phyloP scores from a whole-genome alignment of 2,113 vertebrate species.

The Ranitomeya imitator region DNA sequence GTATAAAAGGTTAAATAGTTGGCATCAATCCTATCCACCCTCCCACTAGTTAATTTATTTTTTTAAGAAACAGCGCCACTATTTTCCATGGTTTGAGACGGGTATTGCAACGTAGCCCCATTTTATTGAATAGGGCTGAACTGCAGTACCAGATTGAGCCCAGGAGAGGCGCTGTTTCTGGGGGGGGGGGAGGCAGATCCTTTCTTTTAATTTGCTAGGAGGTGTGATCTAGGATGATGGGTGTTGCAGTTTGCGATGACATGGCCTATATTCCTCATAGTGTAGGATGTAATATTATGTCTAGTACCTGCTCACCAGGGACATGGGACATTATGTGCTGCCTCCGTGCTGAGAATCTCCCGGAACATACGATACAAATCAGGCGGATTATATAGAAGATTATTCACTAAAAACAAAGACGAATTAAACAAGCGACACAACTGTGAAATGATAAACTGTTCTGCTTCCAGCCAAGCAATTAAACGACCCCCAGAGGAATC shows the following conservation, averaged over 20 bases:
- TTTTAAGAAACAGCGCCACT: background rate
- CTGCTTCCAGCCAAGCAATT: conserved; percentile 21
- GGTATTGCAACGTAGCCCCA: background rate
- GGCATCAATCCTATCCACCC: too few relatives aligned
- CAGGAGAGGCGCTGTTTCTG: background rate
- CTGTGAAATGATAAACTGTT: conserved; percentile 13
- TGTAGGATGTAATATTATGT: background rate
- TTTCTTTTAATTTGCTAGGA: background rate
- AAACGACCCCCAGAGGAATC: conserved; percentile 18
- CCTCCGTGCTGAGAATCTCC: background rate
- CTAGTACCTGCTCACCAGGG: background rate
- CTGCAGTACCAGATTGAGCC: background rate
- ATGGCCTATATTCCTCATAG: background rate
- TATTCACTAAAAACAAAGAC: background rate
- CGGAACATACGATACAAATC: background rate
- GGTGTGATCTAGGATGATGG: background rate
- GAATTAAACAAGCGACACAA: background rate
- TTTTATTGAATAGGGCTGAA: background rate
- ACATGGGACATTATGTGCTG: background rate
- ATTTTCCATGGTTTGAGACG: background rate
- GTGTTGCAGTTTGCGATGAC: too few relatives aligned
- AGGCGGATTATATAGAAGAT: background rate
- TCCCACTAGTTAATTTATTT: background rate
- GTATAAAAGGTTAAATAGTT: too few relatives aligned
- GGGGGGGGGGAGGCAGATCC: background rate